Evolutionary conservation across 2,797 vertebrate genomes (phyloP).

Genomic region (Momotus momota): DNA sequence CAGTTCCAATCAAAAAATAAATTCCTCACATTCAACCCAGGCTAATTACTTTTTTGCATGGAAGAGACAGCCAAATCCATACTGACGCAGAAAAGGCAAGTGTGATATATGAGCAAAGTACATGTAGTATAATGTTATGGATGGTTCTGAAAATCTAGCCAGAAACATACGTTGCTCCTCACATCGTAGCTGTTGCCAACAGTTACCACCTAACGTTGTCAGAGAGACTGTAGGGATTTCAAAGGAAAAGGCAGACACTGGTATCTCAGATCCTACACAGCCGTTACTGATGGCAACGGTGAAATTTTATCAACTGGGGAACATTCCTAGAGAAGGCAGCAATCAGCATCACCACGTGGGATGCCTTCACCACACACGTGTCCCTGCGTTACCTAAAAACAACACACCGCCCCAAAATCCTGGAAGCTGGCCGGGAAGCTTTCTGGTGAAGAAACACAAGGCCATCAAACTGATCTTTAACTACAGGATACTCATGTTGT

Average conservation of each 20-base stretch:
- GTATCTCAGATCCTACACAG: neutral
- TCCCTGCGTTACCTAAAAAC: neutral
- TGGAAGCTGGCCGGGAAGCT: neutral
- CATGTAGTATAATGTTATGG: neutral
- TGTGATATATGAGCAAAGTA: conserved; percentile 34
- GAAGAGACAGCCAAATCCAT: conserved; percentile 33
- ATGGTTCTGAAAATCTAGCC: conserved; percentile 40
- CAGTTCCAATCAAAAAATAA: conserved; percentile 19
- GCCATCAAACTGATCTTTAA: neutral
- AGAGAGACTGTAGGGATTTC: neutral
- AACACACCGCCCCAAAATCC: neutral
- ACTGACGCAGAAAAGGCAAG: conserved; percentile 7
- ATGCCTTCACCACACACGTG: accelerated
- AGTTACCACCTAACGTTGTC: conserved; percentile 43
- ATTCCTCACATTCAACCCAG: conserved; percentile 19
- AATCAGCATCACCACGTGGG: accelerated
- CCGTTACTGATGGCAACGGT: neutral
- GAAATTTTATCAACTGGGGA: neutral
- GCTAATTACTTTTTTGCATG: conserved; percentile 36
- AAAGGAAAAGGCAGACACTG: neutral
- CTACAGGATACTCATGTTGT: too few relatives aligned
- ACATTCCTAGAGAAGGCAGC: neutral
- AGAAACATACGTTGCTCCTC: conserved; percentile 25
- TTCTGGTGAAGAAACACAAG: accelerated
- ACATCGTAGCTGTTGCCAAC: conserved; percentile 41